phyloP scores from a whole-genome alignment of 2,113 vertebrate genomes.

The Gasterosteus nipponicus region DNA sequence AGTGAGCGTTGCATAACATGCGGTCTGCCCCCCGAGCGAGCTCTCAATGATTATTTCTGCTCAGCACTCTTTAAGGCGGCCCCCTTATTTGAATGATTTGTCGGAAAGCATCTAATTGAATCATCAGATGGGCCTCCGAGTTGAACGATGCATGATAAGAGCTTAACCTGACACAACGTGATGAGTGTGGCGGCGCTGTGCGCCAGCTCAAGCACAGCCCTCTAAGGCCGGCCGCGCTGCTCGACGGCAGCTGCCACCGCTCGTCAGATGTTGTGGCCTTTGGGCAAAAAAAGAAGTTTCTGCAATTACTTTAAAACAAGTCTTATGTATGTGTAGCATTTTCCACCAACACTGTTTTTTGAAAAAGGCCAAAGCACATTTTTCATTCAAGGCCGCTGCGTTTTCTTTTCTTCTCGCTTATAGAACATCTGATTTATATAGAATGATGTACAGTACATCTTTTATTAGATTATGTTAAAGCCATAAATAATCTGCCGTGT shows the following conservation, averaged over 20 bases:
- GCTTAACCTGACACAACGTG: conserved; percentile 18
- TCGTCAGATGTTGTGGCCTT: conserved; percentile 16
- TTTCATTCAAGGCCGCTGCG: not conserved
- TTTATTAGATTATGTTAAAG: conserved; percentile 18
- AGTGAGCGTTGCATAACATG: not conserved
- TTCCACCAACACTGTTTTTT: not conserved
- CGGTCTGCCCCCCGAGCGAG: not conserved
- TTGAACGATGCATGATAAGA: conserved; percentile 18
- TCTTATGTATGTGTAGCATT: not conserved
- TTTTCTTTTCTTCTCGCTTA: not conserved
- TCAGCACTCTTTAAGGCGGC: not conserved
- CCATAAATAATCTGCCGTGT: not conserved
- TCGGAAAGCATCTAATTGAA: conserved; percentile 14
- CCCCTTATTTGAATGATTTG: conserved; percentile 10
- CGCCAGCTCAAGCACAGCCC: not conserved
- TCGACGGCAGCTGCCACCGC: conserved; percentile 12
- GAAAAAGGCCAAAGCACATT: not conserved
- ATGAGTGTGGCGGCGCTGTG: conserved; percentile 14
- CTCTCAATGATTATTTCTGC: not conserved
- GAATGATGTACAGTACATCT: not conserved
- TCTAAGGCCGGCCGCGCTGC: conserved; percentile 2
- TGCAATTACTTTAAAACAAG: not conserved
- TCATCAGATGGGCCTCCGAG: conserved; percentile 4
- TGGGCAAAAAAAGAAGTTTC: not conserved
- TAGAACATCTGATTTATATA: not conserved